phyloP scores from a whole-genome alignment of 2,113 vertebrate species.

The Hirundichthys speculiger region DNA sequence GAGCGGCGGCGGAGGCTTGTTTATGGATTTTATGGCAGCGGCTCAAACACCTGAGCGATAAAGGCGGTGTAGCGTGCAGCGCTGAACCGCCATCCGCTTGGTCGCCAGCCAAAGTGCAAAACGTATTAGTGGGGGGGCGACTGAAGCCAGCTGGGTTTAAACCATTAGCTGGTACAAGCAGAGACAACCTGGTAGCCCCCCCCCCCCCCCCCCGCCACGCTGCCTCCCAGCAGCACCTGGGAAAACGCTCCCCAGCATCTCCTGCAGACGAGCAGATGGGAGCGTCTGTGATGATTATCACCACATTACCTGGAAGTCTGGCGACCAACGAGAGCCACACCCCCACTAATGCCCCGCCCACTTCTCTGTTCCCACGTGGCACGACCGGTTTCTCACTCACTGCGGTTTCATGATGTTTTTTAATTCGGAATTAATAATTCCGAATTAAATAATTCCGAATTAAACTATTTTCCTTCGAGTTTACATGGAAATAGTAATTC shows the following conservation, averaged over 20 bases:
- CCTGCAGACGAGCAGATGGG: slow-evolving; percentile 77
- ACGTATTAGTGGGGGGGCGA: slow-evolving; percentile 59
- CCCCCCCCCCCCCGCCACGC: slow-evolving; percentile 48
- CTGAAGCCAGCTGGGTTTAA: slow-evolving; percentile 74
- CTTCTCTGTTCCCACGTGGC: slow-evolving; percentile 55
- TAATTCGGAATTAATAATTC: too few relatives aligned
- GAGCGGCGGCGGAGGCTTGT: slow-evolving; percentile 20
- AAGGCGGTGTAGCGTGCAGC: slow-evolving; percentile 40
- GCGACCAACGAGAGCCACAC: slow-evolving; percentile 81
- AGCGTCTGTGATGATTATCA: slow-evolving; percentile 77
- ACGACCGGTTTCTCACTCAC: too few relatives aligned
- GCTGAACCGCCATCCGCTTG: slow-evolving; percentile 41
- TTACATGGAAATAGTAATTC: too few relatives aligned
- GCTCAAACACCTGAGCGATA: slow-evolving; percentile 68
- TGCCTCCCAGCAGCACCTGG: slow-evolving; percentile 77
- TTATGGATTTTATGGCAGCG: slow-evolving; percentile 60
- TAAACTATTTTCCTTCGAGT: too few relatives aligned
- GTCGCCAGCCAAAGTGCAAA: slow-evolving; percentile 70
- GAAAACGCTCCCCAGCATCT: slow-evolving; percentile 57
- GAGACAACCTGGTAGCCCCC: slow-evolving; percentile 72
- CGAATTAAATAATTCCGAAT: too few relatives aligned
- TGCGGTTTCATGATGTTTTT: too few relatives aligned
- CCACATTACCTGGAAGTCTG: slow-evolving; percentile 82
- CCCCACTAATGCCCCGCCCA: slow-evolving; percentile 64
- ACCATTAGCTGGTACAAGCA: slow-evolving; percentile 71